These are phyloP conservation scores for Junco hyemalis DNA, from an alignment of 2,113 vertebrate species.

Conservation along the genomic window DNA sequence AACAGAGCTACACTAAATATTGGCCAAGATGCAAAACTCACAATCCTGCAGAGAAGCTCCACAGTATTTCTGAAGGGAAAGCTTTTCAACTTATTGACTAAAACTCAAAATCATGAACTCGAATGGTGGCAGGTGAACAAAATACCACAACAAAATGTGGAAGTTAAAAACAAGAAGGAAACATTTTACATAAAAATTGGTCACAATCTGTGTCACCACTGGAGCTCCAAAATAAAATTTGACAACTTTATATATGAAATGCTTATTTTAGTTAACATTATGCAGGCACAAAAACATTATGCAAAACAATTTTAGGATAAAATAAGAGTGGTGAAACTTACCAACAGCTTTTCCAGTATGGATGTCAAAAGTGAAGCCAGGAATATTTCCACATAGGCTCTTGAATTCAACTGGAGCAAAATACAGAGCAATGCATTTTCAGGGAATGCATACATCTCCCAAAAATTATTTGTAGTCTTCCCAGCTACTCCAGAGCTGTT, in stretches of 20 bases:
- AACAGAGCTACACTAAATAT: background rate
- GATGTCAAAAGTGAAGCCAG: conserved; percentile 86
- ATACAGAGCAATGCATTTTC: background rate
- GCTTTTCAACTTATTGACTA: background rate
- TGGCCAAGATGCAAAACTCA: background rate
- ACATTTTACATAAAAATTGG: background rate
- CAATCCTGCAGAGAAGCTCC: background rate
- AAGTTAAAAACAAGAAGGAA: background rate
- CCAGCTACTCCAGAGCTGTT: background rate
- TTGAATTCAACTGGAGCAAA: conserved; percentile 77
- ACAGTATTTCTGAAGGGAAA: background rate
- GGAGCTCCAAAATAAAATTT: background rate
- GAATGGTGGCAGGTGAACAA: background rate
- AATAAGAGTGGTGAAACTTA: conserved; percentile 61
- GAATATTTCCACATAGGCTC: conserved; percentile 82
- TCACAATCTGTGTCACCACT: background rate
- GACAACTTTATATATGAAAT: background rate
- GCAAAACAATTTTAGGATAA: background rate
- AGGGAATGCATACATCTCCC: background rate
- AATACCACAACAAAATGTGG: background rate
- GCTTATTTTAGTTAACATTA: background rate
- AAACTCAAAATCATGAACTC: background rate
- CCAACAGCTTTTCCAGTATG: conserved; percentile 86
- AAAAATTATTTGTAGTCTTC: background rate
- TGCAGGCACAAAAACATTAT: background rate